Evolutionary conservation across 1,140 invertebrate genomes (phyloP), one percentile per base, ranked within the genome.

Genomic region (Drosophila melanica): DNA sequence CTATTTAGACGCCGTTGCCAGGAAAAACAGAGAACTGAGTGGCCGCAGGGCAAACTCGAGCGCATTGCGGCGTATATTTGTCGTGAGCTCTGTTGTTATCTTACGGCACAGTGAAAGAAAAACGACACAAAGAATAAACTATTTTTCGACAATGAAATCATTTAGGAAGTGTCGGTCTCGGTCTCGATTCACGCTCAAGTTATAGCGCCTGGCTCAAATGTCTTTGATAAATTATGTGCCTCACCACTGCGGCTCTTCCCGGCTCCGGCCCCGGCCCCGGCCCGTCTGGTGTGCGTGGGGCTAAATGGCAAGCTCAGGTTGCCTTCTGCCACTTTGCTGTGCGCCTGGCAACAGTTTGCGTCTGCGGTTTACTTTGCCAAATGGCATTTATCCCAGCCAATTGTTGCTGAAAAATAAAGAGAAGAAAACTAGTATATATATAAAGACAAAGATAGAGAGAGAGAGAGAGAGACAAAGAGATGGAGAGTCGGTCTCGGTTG

Each of bases 141-240:
- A 90, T 80, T 77, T 82, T 77, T 69, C 64, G 73, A 77, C 80
- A 84, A 84, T 85, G 85, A 87, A 90, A 77, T 89, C 80, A 90
- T 87, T 90, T 79, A 80, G 69, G 66, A 77, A 77, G 79, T 90
- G 85, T 85, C 76, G 85, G 69, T 41, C 48, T 65, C 44, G 51
- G 37, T n/a, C 14, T 53, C 53, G 68, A 48, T 70, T 67, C 54
- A 69, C 48, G 54, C 75, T 35, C 68, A 67, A 85, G 60, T 79
- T 85, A 80, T 75, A 62, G 70, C 78, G 54, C 42, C 62, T 42
- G 65, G 60, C 77, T 81, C 70, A 44, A 71, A 81, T 81, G 45
- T 87, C 84, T 77, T 89, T 89, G 82, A 86, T 87, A 82, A 87
- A 86, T 87, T 79, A 86, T 87, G 74, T 63, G 60, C 20, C 20